A percentile compares a stretch with the other conserved stretches of the same genome.
phyloP scores from a whole-genome alignment of 2,113 vertebrate species.

The Myotis lucifugus region DNA sequence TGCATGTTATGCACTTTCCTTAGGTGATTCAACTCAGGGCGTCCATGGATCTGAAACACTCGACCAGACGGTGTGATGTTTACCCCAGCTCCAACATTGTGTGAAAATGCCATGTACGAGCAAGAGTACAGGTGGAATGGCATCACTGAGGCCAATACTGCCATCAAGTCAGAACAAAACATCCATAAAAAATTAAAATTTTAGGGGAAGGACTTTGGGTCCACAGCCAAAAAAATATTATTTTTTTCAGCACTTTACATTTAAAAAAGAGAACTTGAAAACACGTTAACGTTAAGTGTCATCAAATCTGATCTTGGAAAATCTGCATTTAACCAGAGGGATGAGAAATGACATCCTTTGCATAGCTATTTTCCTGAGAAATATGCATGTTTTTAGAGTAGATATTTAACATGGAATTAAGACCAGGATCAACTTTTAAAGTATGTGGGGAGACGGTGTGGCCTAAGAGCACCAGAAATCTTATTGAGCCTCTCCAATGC shows the following conservation, averaged over 20 bases:
- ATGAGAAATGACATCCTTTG: conserved; percentile 34
- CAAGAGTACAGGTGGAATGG: not conserved
- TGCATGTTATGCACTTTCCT: not conserved
- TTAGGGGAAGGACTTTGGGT: not conserved
- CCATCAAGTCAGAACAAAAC: not conserved
- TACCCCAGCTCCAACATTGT: not conserved
- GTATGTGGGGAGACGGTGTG: not conserved
- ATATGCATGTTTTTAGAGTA: not conserved
- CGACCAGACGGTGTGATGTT: not conserved
- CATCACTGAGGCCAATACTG: not conserved
- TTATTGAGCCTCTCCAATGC: not conserved
- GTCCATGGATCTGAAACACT: not conserved
- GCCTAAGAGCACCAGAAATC: not conserved
- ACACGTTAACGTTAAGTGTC: conserved; percentile 30
- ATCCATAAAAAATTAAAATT: not conserved
- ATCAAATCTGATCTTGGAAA: conserved; percentile 36
- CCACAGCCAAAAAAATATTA: not conserved
- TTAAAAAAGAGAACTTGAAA: conserved; percentile 52
- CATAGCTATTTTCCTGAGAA: not conserved
- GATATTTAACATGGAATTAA: conserved; percentile 3
- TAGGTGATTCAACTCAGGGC: not conserved
- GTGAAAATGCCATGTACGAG: not conserved
- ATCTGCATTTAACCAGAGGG: conserved; percentile 3
- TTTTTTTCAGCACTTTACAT: conserved; percentile 43
- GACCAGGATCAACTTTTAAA: not conserved